Percentiles rank a stretch among this genome's conserved stretches.
These are phyloP conservation scores for Sthenelais limicola DNA, from an alignment of 2,888 invertebrate genomes.

Conservation along the genomic window DNA sequence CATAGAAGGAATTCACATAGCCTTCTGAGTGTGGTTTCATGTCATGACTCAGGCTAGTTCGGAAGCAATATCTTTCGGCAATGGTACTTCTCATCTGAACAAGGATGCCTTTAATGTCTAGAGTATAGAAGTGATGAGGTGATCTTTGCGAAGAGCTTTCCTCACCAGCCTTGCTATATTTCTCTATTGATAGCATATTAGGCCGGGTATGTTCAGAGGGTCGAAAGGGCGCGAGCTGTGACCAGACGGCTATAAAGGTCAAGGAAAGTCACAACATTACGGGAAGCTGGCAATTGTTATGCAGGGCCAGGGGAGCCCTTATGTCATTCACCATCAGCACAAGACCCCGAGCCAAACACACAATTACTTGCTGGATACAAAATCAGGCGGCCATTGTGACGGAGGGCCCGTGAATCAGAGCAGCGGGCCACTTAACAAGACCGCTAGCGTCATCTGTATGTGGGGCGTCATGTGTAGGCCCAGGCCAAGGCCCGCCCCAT, in stretches of 20 bases:
- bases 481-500: not conserved
- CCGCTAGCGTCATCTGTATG: slow-evolving; percentile 16
- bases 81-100: too few relatives aligned
- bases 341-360: not conserved
- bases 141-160: too few relatives aligned
- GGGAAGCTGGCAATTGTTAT: slow-evolving; percentile 9
- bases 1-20: too few relatives aligned
- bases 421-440: not conserved
- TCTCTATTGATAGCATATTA: too few relatives aligned
- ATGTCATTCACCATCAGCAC: slow-evolving; percentile 24
- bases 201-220: too few relatives aligned
- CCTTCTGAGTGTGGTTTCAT: too few relatives aligned
- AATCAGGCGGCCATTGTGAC: slow-evolving; percentile 27
- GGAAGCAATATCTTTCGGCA: too few relatives aligned
- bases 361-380: slow-evolving; percentile 31
- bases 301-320: slow-evolving; percentile 5
- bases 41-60: too few relatives aligned
- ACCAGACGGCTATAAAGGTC: not conserved
- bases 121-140: too few relatives aligned
- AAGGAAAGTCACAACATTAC: not conserved
- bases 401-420: slow-evolving; percentile 11
- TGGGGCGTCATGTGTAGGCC: not conserved
- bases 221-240: too few relatives aligned
- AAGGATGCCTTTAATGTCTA: too few relatives aligned
- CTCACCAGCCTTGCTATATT: too few relatives aligned